Evolutionary conservation across 2,888 invertebrate genomes (phyloP).

Genomic region (Lapara coniferarum): DNA sequence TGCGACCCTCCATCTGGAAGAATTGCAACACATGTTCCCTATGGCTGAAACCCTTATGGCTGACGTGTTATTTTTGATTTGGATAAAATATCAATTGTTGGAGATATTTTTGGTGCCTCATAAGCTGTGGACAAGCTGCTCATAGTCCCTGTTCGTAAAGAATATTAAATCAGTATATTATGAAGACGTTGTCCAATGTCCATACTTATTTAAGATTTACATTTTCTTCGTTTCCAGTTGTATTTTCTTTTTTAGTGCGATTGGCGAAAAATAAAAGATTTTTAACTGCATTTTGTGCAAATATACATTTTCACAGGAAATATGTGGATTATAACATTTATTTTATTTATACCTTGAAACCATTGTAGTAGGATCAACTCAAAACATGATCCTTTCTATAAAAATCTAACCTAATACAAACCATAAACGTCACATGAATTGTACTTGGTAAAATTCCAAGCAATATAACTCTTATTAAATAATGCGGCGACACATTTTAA

Average conservation of each 20-base stretch:
- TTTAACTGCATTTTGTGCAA: too few relatives aligned
- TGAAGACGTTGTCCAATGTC: too few relatives aligned
- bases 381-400: too few relatives aligned
- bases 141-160: background rate
- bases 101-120: background rate
- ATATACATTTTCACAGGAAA: too few relatives aligned
- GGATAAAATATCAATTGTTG: background rate
- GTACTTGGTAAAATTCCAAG: constrained; percentile 20
- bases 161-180: too few relatives aligned
- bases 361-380: too few relatives aligned
- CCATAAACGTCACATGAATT: background rate
- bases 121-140: background rate
- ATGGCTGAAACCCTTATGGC: background rate
- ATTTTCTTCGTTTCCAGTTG: too few relatives aligned
- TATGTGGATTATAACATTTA: too few relatives aligned
- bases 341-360: too few relatives aligned
- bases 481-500: constrained; percentile 58
- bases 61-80: constrained; percentile 12
- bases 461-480: constrained; percentile 39
- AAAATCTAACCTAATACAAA: background rate
- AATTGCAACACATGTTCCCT: constrained; percentile 20
- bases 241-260: too few relatives aligned
- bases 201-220: too few relatives aligned
- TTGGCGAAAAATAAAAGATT: too few relatives aligned
- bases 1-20: constrained; percentile 36